Evolutionary conservation across 2,113 vertebrate species (phyloP), one percentile per base, ranked within the genome.

Genomic region (Myodes glareolus): DNA sequence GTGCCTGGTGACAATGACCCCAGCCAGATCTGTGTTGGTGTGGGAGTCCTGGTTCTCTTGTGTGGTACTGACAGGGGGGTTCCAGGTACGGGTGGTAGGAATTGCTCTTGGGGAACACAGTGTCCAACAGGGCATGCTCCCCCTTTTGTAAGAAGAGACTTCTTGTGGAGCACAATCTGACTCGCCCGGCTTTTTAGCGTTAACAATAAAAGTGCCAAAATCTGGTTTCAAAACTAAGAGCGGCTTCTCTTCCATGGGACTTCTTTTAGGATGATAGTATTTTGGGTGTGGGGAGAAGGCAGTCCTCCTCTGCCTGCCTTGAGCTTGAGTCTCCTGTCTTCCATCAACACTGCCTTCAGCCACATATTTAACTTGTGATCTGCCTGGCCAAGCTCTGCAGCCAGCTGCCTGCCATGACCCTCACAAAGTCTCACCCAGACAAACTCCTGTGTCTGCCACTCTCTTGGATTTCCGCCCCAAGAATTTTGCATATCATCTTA

Each of bases 191-290:
- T 85, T 55, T 85, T 93, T 45, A 88, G 47, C 42, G 33, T 86
- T 65, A 86, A 82, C 78, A 42, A 76, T 2, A n/a, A 52, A 91
- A 42, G 61, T 42, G 58, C 93, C 36, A 61, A 75, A 55, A 36
- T 88, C 75, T 92, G 27, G 10, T 29, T 94, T 96, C 88, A 88
- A 65, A 93, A 29, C 21, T 63, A 25, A 94, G 84, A 92, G 9
- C 10, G 78, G 29, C 63, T 70, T 82, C 72, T 94, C 63, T 92
- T 25, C 52, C 11, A 5, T 23, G 45, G 25, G 63, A 68, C 31
- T 14, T 67, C 16, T 88, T 70, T 23, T 68, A 13, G 31, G 12
- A 52, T 70, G 65, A 39, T 39, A 39, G 19, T 10, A 80, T 80
- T 50, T 33, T 80, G 9, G 42, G 42, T 80, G 9, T 29, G 42